Conservation (phyloP, 1,140 invertebrate genomes). For the Holcopasites calliopsidis region DNA sequence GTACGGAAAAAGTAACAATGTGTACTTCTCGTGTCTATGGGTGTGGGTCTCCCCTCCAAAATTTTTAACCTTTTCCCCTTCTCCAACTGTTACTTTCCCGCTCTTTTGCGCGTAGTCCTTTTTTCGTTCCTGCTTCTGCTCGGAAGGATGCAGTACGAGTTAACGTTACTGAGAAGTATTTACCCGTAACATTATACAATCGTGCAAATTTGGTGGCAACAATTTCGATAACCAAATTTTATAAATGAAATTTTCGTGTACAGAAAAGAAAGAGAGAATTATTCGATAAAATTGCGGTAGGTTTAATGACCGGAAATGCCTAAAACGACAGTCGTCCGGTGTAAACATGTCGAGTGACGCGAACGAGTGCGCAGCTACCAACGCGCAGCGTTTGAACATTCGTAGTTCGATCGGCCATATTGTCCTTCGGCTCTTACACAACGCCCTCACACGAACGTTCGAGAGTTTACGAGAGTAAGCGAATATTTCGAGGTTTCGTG, state of each 20-base stretch:
- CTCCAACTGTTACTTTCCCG: conserved; percentile 19
- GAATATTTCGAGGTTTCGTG: conserved; percentile 52
- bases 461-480: conserved; percentile 77
- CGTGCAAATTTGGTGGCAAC: too few species aligned
- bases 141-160: background rate
- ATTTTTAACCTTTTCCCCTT: conserved; percentile 9
- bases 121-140: background rate
- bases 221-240: background rate
- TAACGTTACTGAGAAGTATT: background rate
- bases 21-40: background rate
- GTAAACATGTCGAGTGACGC: conserved; percentile 57
- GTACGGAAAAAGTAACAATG: background rate
- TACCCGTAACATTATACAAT: background rate
- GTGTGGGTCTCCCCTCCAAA: conserved; percentile 2
- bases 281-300: background rate
- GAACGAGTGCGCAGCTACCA: conserved; percentile 53
- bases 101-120: conserved; percentile 23
- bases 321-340: conserved; percentile 47
- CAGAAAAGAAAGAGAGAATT: background rate
- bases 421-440: conserved; percentile 72
- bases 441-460: conserved; percentile 82
- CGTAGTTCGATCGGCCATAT: conserved; percentile 72
- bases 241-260: background rate
- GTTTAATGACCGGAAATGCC: conserved; percentile 32
- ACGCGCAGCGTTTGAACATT: conserved; percentile 66